These are phyloP conservation scores for Morpho helenor DNA, from an alignment of 2,888 invertebrate species.

Conservation along the genomic window DNA sequence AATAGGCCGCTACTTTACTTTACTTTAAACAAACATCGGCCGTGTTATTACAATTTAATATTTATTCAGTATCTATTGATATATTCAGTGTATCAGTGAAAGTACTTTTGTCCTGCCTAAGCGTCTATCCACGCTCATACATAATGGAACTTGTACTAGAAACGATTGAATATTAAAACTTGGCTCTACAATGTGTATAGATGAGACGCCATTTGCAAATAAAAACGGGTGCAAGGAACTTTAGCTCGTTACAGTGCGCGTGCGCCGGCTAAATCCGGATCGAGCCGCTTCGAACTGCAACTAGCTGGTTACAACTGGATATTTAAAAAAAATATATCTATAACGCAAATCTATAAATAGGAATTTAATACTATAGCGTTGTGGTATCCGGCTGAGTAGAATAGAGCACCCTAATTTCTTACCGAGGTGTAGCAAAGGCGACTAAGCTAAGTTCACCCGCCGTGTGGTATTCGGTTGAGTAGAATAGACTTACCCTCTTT, in stretches of 20 bases:
- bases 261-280: constrained; percentile 21
- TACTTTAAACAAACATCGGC: too few species aligned
- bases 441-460: too few species aligned
- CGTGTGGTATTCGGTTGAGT: too few species aligned
- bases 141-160: constrained; percentile 27
- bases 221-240: constrained; percentile 32
- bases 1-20: too few species aligned
- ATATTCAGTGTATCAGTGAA: constrained; percentile 12
- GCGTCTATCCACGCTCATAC: constrained; percentile 17
- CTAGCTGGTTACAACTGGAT: constrained; percentile 4
- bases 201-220: constrained; percentile 29
- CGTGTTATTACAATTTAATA: neutral
- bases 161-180: constrained; percentile 29
- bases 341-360: too few species aligned
- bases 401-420: too few species aligned
- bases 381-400: too few species aligned
- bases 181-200: constrained; percentile 19
- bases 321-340: neutral
- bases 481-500: too few species aligned
- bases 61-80: constrained; percentile 14
- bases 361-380: too few species aligned
- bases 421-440: too few species aligned
- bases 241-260: constrained; percentile 24
- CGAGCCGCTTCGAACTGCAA: constrained; percentile 12
- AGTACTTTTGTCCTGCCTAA: constrained; percentile 11